Evolutionary conservation across 2,113 vertebrate species (phyloP).

Genomic region (Trichomycterus rosablanca): DNA sequence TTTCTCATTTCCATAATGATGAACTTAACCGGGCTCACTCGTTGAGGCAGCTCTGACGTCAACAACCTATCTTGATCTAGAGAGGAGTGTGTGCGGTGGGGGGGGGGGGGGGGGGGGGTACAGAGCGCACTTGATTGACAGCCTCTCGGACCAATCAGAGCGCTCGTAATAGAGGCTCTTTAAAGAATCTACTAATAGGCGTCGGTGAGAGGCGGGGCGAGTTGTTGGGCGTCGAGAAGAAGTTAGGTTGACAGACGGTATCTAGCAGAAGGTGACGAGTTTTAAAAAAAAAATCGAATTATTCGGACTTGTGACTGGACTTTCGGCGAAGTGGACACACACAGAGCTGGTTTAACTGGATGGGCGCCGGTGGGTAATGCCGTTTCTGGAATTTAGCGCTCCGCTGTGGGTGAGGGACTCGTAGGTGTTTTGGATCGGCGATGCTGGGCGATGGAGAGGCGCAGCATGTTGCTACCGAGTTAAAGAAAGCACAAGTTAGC

Average conservation of each 20-base stretch:
- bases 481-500: conserved; percentile 70
- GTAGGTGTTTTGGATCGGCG: conserved; percentile 62
- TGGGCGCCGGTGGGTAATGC: conserved; percentile 24
- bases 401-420: conserved; percentile 10
- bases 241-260: conserved; percentile 68
- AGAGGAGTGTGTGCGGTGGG: too few species aligned
- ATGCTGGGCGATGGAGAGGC: conserved; percentile 64
- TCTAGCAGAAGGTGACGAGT: conserved; percentile 77
- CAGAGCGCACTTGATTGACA: conserved; percentile 50
- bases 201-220: conserved; percentile 57
- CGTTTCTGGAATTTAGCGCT: conserved; percentile 36
- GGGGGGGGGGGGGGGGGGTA: conserved; percentile 33
- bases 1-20: conserved; percentile 27
- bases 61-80: conserved; percentile 65
- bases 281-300: conserved; percentile 51
- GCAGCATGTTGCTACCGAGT: conserved; percentile 70
- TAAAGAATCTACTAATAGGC: conserved; percentile 65
- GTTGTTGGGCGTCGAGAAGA: conserved; percentile 43
- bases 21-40: conserved; percentile 44
- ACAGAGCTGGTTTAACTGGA: conserved; percentile 28
- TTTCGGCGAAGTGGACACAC: conserved; percentile 26
- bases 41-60: conserved; percentile 55
- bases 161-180: conserved; percentile 46
- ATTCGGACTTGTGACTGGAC: conserved; percentile 48
- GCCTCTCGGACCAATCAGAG: conserved; percentile 54